Evolutionary conservation across 2,797 vertebrate species (phyloP).

Genomic region (Pteropus rufus): DNA sequence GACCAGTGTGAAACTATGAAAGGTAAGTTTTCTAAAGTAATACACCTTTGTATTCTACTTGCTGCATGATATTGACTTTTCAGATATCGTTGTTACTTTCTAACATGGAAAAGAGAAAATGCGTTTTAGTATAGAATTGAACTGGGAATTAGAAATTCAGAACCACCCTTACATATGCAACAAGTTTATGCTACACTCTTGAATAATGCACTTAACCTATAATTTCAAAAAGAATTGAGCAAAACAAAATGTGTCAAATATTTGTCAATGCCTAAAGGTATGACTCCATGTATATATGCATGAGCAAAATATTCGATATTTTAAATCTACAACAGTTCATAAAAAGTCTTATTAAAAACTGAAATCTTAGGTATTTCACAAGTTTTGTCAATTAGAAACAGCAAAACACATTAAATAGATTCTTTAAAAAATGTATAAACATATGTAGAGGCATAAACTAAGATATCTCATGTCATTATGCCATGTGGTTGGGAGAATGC

Average conservation of each 20-base stretch:
- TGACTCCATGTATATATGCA: not conserved
- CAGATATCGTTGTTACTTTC: not conserved
- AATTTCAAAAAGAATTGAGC: slow-evolving; percentile 4
- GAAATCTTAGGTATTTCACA: not conserved
- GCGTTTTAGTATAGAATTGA: not conserved
- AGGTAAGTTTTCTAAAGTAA: not conserved
- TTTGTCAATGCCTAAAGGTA: not conserved
- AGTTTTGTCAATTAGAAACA: not conserved
- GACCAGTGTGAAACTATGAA: not conserved
- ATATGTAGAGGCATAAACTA: not conserved
- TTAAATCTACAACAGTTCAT: not conserved
- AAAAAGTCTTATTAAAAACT: not conserved
- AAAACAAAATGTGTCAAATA: not conserved
- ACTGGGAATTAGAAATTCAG: not conserved
- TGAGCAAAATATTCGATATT: not conserved
- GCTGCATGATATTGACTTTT: not conserved
- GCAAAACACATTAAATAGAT: not conserved
- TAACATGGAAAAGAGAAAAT: not conserved
- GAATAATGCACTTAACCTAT: not conserved
- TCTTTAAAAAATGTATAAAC: not conserved
- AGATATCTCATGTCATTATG: accelerated
- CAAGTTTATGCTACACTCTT: not conserved
- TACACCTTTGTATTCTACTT: not conserved
- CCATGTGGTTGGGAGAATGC: no score
- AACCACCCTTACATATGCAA: not conserved